A percentile compares a stretch with the other conserved stretches of the same genome.
Evolutionary conservation across 2,113 vertebrate species (phyloP).

Genomic region (Actenoides lindsayi): DNA sequence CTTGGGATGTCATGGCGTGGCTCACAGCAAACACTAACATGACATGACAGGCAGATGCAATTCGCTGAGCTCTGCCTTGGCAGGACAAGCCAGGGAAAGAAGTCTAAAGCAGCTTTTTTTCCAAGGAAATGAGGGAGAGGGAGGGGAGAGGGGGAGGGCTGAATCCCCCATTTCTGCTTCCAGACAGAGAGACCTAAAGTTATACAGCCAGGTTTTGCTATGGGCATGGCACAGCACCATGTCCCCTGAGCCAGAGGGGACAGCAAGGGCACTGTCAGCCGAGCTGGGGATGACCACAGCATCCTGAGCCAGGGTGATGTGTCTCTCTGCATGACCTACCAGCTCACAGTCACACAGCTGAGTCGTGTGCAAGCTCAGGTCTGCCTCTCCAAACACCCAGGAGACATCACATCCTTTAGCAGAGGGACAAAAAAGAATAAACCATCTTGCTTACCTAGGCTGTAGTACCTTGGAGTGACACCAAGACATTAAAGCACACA

Average conservation of each 20-base stretch:
- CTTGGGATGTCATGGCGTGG: constrained; percentile 26
- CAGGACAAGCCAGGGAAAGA: constrained; percentile 31
- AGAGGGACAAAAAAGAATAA: neutral
- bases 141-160: neutral
- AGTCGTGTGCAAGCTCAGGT: neutral
- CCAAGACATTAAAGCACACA: neutral
- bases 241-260: neutral
- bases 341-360: neutral
- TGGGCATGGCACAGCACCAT: accelerated
- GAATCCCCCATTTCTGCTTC: neutral
- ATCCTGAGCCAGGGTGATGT: neutral
- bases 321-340: neutral
- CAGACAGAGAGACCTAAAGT: neutral
- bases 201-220: neutral
- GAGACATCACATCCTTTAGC: neutral
- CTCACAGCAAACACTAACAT: constrained; percentile 40
- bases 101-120: constrained; percentile 44
- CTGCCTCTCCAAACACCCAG: neutral
- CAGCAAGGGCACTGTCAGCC: accelerated
- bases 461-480: neutral
- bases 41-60: constrained; percentile 67
- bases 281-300: neutral
- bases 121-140: neutral
- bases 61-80: neutral
- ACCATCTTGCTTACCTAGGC: neutral